These are phyloP conservation scores for Clusia tigrina DNA, from an alignment of 2,888 invertebrate genomes.

Conservation along the genomic window DNA sequence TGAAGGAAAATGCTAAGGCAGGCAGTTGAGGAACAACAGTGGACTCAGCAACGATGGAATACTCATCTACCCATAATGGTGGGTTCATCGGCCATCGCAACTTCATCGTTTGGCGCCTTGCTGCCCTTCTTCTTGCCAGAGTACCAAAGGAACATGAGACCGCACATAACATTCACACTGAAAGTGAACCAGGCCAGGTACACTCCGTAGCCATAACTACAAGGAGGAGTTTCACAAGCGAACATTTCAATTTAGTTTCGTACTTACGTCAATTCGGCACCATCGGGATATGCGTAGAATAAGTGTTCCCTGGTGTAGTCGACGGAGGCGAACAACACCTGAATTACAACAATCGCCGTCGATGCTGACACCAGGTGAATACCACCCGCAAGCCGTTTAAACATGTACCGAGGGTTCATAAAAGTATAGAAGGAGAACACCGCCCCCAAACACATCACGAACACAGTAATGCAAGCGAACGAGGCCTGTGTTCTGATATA, in stretches of 20 bases:
- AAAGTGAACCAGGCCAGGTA: slow-evolving; percentile 82
- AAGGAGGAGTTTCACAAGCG: slow-evolving; percentile 9
- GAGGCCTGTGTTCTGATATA: slow-evolving; percentile 85
- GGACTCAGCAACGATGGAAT: background rate
- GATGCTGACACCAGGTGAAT: slow-evolving; percentile 86
- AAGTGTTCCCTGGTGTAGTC: slow-evolving; percentile 75
- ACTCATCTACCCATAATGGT: slow-evolving; percentile 76
- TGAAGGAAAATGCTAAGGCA: too few species aligned
- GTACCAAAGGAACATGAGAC: slow-evolving; percentile 78
- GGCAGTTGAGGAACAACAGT: background rate
- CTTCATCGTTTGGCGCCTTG: slow-evolving; percentile 81
- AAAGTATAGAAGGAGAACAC: slow-evolving; percentile 86
- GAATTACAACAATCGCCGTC: slow-evolving; percentile 81
- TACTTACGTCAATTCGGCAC: slow-evolving; percentile 71
- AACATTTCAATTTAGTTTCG: background rate
- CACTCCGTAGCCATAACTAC: slow-evolving; percentile 76
- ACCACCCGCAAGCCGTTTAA: slow-evolving; percentile 84
- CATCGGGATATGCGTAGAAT: slow-evolving; percentile 73
- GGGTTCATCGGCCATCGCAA: slow-evolving; percentile 86
- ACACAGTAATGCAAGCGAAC: slow-evolving; percentile 82
- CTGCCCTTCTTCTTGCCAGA: slow-evolving; percentile 86
- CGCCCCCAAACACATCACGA: slow-evolving; percentile 83
- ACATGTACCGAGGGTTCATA: slow-evolving; percentile 85
- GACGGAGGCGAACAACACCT: slow-evolving; percentile 78
- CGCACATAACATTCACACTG: slow-evolving; percentile 72